A percentile compares a stretch with the other conserved stretches of the same genome.
Evolutionary conservation across 1,140 invertebrate genomes (phyloP).

Genomic region (Zaprionus camerounensis): DNA sequence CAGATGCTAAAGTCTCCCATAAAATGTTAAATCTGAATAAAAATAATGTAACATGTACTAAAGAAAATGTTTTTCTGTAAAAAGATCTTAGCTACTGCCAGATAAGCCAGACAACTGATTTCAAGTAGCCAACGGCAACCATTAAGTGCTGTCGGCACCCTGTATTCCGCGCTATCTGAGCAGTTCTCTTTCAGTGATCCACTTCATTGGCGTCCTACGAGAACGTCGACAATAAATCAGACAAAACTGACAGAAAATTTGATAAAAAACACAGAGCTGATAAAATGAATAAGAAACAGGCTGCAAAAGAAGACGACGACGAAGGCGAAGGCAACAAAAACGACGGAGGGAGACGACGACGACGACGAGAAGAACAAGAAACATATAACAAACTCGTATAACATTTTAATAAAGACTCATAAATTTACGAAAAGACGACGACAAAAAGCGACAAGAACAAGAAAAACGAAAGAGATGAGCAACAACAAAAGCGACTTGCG

Average conservation of each 20-base stretch:
- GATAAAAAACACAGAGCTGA: conserved; percentile 72
- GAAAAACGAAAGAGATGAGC: not conserved
- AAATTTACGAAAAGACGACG: conserved; percentile 57
- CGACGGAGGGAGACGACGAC: conserved; percentile 6
- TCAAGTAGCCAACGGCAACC: conserved; percentile 4
- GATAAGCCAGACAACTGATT: too few relatives aligned
- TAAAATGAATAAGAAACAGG: conserved; percentile 53
- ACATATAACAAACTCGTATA: conserved; percentile 61
- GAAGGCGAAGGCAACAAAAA: not conserved
- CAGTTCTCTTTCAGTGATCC: conserved; percentile 13
- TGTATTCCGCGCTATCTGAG: conserved; percentile 2
- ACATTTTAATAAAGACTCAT: conserved; percentile 81
- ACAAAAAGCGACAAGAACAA: conserved; percentile 46
- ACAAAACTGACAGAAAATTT: conserved; percentile 73
- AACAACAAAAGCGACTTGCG: conserved; percentile 61
- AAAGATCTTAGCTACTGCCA: not conserved
- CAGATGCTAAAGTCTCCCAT: not conserved
- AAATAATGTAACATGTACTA: not conserved
- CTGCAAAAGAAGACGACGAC: conserved; percentile 16
- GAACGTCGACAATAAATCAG: conserved; percentile 66
- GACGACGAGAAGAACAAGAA: conserved; percentile 7
- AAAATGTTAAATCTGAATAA: not conserved
- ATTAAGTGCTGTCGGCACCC: not conserved
- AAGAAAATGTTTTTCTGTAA: not conserved
- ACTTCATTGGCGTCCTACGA: conserved; percentile 61